These are phyloP conservation scores for Clistopyga incitator DNA, from an alignment of 2,888 invertebrate species.

Conservation along the genomic window DNA sequence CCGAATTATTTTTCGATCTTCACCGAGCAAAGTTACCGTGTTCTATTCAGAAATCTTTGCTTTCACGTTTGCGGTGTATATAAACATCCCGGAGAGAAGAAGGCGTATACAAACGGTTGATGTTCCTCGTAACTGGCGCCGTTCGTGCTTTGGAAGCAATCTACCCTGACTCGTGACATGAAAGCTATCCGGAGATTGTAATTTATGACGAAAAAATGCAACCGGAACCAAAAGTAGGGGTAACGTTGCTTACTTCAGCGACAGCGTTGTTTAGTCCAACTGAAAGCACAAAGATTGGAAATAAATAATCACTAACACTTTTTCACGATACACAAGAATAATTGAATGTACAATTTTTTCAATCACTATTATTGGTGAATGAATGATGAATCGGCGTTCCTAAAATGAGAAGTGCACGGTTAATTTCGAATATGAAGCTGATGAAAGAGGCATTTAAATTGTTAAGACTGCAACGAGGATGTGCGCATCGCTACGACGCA, in stretches of 20 bases:
- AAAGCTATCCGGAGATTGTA: constrained; percentile 71
- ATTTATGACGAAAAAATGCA: constrained; percentile 73
- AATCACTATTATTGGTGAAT: neutral
- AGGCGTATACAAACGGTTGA: constrained; percentile 6
- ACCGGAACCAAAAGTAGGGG: constrained; percentile 63
- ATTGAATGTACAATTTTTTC: neutral
- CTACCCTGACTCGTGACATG: constrained; percentile 50
- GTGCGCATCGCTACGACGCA: neutral
- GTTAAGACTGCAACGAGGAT: neutral
- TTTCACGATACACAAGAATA: neutral
- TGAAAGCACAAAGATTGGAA: neutral
- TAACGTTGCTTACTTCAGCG: neutral
- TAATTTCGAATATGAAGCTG: neutral
- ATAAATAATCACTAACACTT: neutral
- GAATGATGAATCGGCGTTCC: neutral
- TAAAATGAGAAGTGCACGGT: neutral
- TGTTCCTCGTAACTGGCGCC: constrained; percentile 25
- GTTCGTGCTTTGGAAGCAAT: constrained; percentile 2
- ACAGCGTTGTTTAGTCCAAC: neutral
- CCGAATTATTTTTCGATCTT: constrained; percentile 68
- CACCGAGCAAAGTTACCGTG: constrained; percentile 17
- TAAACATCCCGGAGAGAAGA: neutral
- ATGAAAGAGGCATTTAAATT: neutral
- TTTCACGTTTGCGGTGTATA: constrained; percentile 31
- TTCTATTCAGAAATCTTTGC: constrained; percentile 29